Conservation (phyloP, 2,888 invertebrate genomes). For the Lasioglossum leucozonium region DNA sequence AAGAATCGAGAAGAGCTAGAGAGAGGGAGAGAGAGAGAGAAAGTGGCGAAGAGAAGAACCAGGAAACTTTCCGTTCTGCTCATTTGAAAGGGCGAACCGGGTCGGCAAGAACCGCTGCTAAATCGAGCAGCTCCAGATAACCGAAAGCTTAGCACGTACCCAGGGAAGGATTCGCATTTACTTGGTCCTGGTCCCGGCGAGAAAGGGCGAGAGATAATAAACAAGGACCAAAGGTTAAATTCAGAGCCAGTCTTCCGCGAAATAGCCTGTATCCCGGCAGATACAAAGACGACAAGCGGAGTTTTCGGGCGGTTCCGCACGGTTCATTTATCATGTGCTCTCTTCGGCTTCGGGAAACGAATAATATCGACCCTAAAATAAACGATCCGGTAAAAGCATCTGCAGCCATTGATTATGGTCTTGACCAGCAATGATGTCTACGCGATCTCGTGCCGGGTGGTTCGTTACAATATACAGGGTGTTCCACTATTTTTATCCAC, state of each 20-base stretch:
- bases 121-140: slow-evolving; percentile 55
- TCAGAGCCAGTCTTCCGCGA: slow-evolving; percentile 65
- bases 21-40: background rate
- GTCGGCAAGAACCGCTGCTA: slow-evolving; percentile 50
- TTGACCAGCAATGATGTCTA: background rate
- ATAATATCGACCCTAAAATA: slow-evolving; percentile 32
- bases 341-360: background rate
- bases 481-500: background rate
- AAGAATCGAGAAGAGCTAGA: background rate
- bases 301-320: slow-evolving; percentile 29
- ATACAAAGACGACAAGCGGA: slow-evolving; percentile 29
- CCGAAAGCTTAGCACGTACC: slow-evolving; percentile 60
- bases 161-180: slow-evolving; percentile 58
- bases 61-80: slow-evolving; percentile 37
- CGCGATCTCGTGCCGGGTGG: background rate
- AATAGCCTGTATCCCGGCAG: slow-evolving; percentile 59
- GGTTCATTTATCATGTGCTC: slow-evolving; percentile 50
- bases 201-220: slow-evolving; percentile 58
- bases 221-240: slow-evolving; percentile 65
- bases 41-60: background rate
- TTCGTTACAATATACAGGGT: background rate
- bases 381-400: slow-evolving; percentile 31
- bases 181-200: slow-evolving; percentile 35
- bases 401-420: slow-evolving; percentile 13
- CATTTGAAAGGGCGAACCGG: slow-evolving; percentile 31